Percentiles rank a stretch among this genome's conserved stretches.
Conservation (phyloP, 2,888 invertebrate species). For the Drosophila neotestacea region DNA sequence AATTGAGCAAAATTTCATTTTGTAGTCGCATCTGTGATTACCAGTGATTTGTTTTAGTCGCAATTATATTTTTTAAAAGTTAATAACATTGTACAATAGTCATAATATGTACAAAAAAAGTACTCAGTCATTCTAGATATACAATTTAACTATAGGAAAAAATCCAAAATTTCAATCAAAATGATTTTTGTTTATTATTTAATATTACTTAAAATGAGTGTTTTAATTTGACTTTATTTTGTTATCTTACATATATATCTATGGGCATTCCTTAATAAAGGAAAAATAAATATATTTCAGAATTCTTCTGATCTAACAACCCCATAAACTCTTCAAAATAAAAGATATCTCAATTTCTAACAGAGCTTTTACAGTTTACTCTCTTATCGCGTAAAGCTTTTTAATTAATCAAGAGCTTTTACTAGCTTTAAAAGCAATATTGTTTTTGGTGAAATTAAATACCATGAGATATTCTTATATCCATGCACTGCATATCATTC, state of each 20-base stretch:
- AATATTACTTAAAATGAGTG: too few relatives aligned
- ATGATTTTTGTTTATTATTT: too few relatives aligned
- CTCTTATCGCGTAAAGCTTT: neutral
- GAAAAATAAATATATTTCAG: neutral
- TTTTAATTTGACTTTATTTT: too few relatives aligned
- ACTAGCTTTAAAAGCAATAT: slow-evolving; percentile 2
- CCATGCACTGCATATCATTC: neutral
- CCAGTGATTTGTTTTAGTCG: neutral
- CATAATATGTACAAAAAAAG: too few relatives aligned
- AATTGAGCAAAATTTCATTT: neutral
- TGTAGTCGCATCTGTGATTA: neutral
- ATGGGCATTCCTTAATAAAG: too few relatives aligned
- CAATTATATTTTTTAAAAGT: neutral
- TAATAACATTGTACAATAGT: too few relatives aligned
- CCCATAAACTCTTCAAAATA: neutral
- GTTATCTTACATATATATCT: too few relatives aligned
- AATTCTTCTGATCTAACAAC: neutral
- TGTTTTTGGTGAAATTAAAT: neutral
- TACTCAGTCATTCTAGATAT: too few relatives aligned
- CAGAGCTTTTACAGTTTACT: neutral
- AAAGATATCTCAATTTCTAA: neutral
- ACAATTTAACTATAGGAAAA: too few relatives aligned
- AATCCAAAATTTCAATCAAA: too few relatives aligned
- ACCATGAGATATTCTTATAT: neutral
- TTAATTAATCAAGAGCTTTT: neutral